A percentile compares a stretch with the other conserved stretches of the same genome.
These are phyloP conservation scores for Scomberomorus guttatus DNA, from an alignment of 2,797 vertebrate species.

Conservation along the genomic window DNA sequence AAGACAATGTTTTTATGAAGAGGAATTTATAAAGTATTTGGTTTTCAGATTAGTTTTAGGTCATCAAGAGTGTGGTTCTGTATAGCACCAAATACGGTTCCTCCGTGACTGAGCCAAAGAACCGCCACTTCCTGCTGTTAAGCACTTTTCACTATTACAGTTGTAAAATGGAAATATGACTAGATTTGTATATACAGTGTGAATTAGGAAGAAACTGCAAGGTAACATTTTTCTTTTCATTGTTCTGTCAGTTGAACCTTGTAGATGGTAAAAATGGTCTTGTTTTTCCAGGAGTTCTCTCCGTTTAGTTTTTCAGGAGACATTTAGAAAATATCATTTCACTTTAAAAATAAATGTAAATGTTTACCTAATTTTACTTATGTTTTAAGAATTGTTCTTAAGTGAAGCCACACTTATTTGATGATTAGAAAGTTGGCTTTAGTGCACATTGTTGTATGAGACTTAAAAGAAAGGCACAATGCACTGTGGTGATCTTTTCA, in stretches of 20 bases:
- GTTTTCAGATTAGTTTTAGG: constrained; percentile 23
- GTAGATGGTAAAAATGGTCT: constrained; percentile 27
- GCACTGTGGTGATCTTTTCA: constrained; percentile 13
- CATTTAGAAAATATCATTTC: constrained; percentile 10
- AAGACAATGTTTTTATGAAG: constrained; percentile 26
- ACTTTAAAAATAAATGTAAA: constrained; percentile 50
- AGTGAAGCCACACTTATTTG: constrained; percentile 26
- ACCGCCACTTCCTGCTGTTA: constrained; percentile 43
- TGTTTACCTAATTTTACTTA: constrained; percentile 54
- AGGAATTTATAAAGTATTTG: constrained; percentile 4
- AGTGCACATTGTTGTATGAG: constrained; percentile 23
- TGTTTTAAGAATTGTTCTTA: constrained; percentile 23
- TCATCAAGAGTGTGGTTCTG: constrained; percentile 38
- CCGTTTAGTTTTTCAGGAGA: constrained; percentile 17
- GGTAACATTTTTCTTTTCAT: constrained; percentile 28
- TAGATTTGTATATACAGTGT: constrained; percentile 47
- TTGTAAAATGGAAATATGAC: constrained; percentile 31
- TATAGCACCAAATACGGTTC: constrained; percentile 45
- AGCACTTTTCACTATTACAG: constrained; percentile 52
- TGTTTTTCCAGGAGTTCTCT: neutral
- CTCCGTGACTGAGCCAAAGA: constrained; percentile 61
- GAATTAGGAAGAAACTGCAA: constrained; percentile 22
- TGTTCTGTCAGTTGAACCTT: constrained; percentile 29
- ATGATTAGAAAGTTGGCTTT: constrained; percentile 11
- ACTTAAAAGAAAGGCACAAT: constrained; percentile 6